Conservation (phyloP, 1,140 invertebrate species). For the Hypsibius dujardini region DNA sequence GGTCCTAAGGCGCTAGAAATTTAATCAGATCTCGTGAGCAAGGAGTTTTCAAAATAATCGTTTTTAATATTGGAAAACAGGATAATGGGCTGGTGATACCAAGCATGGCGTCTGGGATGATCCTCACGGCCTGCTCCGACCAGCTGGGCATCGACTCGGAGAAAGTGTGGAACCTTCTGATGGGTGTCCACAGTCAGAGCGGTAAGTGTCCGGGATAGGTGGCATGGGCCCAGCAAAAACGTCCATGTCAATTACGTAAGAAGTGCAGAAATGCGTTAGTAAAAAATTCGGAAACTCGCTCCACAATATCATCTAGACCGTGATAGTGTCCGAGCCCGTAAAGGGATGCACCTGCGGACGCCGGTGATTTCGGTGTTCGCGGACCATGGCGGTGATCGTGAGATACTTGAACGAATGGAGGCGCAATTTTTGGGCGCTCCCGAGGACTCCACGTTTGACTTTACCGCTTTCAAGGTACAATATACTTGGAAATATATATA, state of each 20-base stretch:
- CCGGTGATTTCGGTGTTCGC: constrained; percentile 22
- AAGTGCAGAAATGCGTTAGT: not conserved
- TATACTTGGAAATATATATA: not conserved
- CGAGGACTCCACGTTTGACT: constrained; percentile 26
- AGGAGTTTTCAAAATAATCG: too few relatives aligned
- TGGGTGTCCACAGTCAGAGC: constrained; percentile 26
- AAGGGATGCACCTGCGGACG: constrained; percentile 24
- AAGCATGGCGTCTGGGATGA: not conserved
- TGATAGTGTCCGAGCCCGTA: constrained; percentile 28
- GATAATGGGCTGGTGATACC: constrained; percentile 2
- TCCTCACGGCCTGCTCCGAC: constrained; percentile 18
- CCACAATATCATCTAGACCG: constrained; percentile 24
- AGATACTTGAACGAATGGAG: constrained; percentile 26
- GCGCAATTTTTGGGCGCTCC: constrained; percentile 24
- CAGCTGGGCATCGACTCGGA: constrained; percentile 28
- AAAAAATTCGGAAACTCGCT: constrained; percentile 1
- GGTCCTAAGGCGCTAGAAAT: too few relatives aligned
- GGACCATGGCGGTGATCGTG: constrained; percentile 26
- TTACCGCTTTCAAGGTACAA: not conserved
- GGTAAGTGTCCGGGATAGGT: constrained; percentile 24
- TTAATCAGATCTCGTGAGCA: too few relatives aligned
- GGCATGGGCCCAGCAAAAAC: constrained; percentile 13
- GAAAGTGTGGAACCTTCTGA: constrained; percentile 26
- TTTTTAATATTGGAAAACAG: too few relatives aligned
- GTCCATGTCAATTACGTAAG: not conserved